A percentile compares a stretch with the other conserved stretches of the same genome.
These are phyloP conservation scores for Lasioglossum figueresi DNA, from an alignment of 2,888 invertebrate species.

Conservation along the genomic window DNA sequence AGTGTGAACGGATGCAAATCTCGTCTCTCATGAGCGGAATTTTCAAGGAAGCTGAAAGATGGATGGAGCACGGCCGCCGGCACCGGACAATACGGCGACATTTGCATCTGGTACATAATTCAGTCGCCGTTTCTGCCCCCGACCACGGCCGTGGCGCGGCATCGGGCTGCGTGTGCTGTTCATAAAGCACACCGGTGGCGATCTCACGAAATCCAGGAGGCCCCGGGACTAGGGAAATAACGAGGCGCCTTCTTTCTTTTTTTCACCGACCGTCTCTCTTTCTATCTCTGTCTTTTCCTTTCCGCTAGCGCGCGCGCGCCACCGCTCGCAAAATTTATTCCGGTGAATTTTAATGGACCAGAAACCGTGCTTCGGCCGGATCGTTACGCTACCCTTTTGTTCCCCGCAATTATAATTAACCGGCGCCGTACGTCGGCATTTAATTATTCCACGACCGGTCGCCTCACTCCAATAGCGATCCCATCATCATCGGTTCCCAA, in stretches of 20 bases:
- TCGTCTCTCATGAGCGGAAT: constrained; percentile 77
- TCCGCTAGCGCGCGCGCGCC: constrained; percentile 9
- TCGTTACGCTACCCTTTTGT: constrained; percentile 28
- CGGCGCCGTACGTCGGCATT: constrained; percentile 4
- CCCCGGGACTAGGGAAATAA: constrained; percentile 24
- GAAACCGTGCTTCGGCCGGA: constrained; percentile 12
- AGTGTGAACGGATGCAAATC: constrained; percentile 81
- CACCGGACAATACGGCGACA: constrained; percentile 77
- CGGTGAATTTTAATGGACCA: constrained; percentile 26
- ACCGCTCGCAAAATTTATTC: constrained; percentile 28
- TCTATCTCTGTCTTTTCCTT: neutral
- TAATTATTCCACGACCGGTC: constrained; percentile 9
- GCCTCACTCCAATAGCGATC: neutral
- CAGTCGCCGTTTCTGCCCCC: constrained; percentile 76
- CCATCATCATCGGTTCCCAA: neutral
- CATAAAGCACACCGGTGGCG: constrained; percentile 63
- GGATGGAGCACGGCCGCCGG: constrained; percentile 74
- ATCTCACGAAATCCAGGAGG: constrained; percentile 51
- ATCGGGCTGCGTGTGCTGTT: constrained; percentile 62
- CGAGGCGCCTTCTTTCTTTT: constrained; percentile 19
- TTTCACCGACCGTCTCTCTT: too few species aligned
- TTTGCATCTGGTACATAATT: constrained; percentile 81
- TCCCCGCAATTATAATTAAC: constrained; percentile 27
- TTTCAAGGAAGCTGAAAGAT: constrained; percentile 78
- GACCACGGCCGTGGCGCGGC: constrained; percentile 48